These are phyloP conservation scores for Lepus timidus DNA, from an alignment of 2,113 vertebrate genomes.

Conservation along the genomic window DNA sequence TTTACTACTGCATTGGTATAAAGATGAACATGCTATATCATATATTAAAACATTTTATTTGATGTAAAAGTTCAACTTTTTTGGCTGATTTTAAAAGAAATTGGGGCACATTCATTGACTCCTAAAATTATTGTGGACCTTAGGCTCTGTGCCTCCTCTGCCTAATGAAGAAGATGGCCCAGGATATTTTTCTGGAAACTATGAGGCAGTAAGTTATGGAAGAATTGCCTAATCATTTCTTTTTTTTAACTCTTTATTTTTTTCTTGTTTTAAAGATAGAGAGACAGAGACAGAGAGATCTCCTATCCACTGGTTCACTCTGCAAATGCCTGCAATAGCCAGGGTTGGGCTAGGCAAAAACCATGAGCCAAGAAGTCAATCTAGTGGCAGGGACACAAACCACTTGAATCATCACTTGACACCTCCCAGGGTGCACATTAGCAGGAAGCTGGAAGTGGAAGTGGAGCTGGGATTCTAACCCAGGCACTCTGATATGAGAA, in stretches of 20 bases:
- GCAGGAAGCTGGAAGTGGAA: no score
- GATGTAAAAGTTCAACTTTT: not conserved
- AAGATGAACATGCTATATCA: not conserved
- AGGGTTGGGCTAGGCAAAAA: no score
- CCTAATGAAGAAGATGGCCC: not conserved
- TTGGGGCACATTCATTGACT: not conserved
- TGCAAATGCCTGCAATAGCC: no score
- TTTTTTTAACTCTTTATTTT: not conserved
- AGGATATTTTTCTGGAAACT: not conserved
- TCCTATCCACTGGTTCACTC: no score
- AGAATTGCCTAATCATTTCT: not conserved
- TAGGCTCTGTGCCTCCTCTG: not conserved
- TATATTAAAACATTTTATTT: constrained; percentile 5
- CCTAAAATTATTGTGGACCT: not conserved
- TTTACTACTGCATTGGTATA: not conserved
- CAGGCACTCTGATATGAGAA: no score
- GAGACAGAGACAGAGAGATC: no score
- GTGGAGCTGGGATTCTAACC: no score
- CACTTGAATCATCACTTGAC: no score
- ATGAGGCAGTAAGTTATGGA: not conserved
- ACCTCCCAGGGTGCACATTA: no score
- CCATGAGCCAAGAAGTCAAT: no score
- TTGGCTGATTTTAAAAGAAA: constrained; percentile 9
- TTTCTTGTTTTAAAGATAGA: no score
- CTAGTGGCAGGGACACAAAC: no score